Conservation (phyloP, 2,888 invertebrate genomes). For the Frankliniella fusca region DNA sequence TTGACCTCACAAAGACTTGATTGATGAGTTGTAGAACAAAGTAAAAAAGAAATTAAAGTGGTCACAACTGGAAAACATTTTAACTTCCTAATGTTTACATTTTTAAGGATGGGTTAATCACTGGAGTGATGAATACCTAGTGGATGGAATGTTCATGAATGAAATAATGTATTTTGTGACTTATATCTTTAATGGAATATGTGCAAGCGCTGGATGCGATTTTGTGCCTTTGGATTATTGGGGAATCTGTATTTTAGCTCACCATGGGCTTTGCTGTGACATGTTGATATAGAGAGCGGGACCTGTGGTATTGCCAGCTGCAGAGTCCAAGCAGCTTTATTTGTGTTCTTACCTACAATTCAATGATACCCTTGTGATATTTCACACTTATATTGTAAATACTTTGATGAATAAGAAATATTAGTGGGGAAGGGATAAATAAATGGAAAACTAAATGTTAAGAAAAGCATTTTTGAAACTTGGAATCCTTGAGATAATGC, state of each 20-base stretch:
- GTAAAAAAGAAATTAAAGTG: background rate
- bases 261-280: conserved; percentile 23
- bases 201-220: background rate
- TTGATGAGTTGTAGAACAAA: conserved; percentile 3
- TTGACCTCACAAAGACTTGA: background rate
- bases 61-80: background rate
- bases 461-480: conserved; percentile 21
- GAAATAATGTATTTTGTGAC: background rate
- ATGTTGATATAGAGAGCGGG: conserved; percentile 8
- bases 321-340: conserved; percentile 22
- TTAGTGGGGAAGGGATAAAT: conserved; percentile 17
- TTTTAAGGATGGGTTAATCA: background rate
- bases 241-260: conserved; percentile 19
- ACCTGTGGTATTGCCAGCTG: conserved; percentile 25
- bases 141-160: background rate
- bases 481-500: conserved; percentile 17
- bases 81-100: background rate
- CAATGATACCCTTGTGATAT: conserved; percentile 26
- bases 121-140: too few relatives aligned
- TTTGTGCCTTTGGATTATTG: conserved; percentile 22
- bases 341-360: conserved; percentile 26
- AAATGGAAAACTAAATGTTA: conserved; percentile 13
- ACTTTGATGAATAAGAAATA: conserved; percentile 25
- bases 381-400: conserved; percentile 25
- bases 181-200: background rate